Evolutionary conservation across 2,888 invertebrate species (phyloP), one percentile per base, ranked within the genome.

Genomic region (Stratiomys singularior): DNA sequence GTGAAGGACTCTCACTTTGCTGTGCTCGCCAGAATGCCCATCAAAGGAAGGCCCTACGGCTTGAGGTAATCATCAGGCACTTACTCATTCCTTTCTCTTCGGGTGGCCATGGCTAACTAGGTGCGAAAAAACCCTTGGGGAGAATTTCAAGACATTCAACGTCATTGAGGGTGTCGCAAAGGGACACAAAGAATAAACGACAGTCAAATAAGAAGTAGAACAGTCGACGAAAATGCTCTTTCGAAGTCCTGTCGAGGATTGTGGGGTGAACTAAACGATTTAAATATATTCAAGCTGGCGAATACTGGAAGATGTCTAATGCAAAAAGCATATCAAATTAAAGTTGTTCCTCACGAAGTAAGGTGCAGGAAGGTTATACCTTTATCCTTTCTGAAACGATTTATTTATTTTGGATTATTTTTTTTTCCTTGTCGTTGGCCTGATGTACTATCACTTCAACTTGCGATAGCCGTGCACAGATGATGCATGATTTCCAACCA

Each of bases 321-420:
- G 78, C 74, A 78, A 78, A 79, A 79, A 79, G 78, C 79, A 78
- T 78, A 78, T 78, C 78, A 74, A 79, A 79, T 79, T 79, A 79
- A 79, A 76, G 76, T 56, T 69, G 67, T 76, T 76, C 58, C 37
- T 44, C 37, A 46, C 37, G 37, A 47, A 46, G n/a, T 1, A 37
- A 71, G 77, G 77, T 74, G 69, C 15, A 37, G 63, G 60, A 30
- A 21, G 56, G 23, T 58, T 60, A 60, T 58, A 58, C 60, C 56
- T 67, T 63, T 77, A 74, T 79, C 77, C 79, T 77, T 79, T 79
- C 44, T 27, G 76, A 46, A 58, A 30, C 76, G 76, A 79, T 79
- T 79, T 79, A 79, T 79, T 79, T 79, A 78, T 79, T 79, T 79
- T 78, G 76, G 60, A 77, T 69, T 64, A 56, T 30, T 76, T 76